Evolutionary conservation across 23 tunicate species (phyloP).

Genomic region (Trididemnum clinides): DNA sequence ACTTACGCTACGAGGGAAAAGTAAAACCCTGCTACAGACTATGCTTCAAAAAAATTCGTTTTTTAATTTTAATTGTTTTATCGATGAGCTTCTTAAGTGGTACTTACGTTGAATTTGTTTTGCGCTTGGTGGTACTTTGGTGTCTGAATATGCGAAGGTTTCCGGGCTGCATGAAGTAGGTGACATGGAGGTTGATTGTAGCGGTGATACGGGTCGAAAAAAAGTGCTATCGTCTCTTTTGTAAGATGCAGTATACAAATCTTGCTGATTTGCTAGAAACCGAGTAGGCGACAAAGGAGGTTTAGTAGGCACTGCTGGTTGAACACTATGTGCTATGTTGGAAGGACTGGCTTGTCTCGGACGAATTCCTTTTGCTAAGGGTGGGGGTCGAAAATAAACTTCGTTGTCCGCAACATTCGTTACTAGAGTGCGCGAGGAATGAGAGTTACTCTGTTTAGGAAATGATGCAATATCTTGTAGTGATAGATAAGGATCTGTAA

Average conservation of each 20-base stretch:
- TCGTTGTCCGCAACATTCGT: not conserved
- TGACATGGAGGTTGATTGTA: not conserved
- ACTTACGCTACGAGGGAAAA: too few species aligned
- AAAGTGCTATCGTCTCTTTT: not conserved
- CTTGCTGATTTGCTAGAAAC: not conserved
- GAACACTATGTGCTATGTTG: not conserved
- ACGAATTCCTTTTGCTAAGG: not conserved
- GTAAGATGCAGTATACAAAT: not conserved
- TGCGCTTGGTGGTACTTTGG: too few species aligned
- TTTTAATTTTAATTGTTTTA: too few species aligned
- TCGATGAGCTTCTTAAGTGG: too few species aligned
- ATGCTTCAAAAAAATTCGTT: too few species aligned
- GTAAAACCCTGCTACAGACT: too few species aligned
- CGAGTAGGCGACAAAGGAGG: not conserved
- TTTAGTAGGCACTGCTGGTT: not conserved
- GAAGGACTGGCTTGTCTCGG: not conserved
- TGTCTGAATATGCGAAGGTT: not conserved
- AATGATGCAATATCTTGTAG: slow-evolving; percentile 50
- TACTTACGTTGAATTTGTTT: not conserved
- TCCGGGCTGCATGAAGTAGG: not conserved
- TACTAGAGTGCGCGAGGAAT: not conserved
- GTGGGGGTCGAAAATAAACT: not conserved
- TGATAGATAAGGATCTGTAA: slow-evolving; percentile 56
- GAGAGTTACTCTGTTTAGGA: slow-evolving; percentile 12
- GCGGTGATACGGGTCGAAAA: slow-evolving; percentile 13